Base-by-base conservation (phyloP, 2,888 invertebrate genomes). In the Ernsta delagoae region DNA sequence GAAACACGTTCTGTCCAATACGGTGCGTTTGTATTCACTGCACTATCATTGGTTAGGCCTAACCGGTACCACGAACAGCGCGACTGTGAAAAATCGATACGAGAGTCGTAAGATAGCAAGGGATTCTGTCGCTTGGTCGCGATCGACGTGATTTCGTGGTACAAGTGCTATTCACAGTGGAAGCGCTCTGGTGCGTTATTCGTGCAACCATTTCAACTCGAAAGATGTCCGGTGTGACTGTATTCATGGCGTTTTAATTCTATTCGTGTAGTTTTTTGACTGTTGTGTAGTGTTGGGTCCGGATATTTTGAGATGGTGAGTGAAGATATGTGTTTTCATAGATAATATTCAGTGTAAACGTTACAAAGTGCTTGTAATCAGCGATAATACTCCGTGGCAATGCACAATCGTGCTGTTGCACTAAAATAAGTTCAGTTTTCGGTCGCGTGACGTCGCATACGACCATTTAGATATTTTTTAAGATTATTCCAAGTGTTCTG, bases 1-100 rank as follows among this genome's bases (percentile, higher is more conserved):
- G 90, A 92, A 90, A 89, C 87, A 85, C 86, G 87, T 87, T 79
- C 84, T 83, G 81, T 88, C 92, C 92, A 92, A 92, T 92, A 83
- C 89, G 84, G 83, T 81, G 87, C 87, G 84, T 82, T 83, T 83
- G 82, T 82, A 80, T 79, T 80, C 82, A 82, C 78, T 79, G 79
- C 77, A 78, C 78, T 85, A 81, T 85, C 83, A 92, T 92, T 92
- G 92, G 92, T 84, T 88, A 79, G 79, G 75, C 75, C 65, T 65
- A 65, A 79, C 81, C 79, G 73, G 83, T 91, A 92, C 92, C 83
- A 87, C 78, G 74, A 77, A 72, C 34, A 50, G 68, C 53, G 61
- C 48, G 48, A 66, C 70, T 73, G 64, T 54, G 70, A 75, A 82
- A 84, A 89, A 92, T 92, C 92, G 88, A 91, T 92, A 66, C 24